Conservation (phyloP, 2,888 invertebrate species). For the Morpho deidamia region DNA sequence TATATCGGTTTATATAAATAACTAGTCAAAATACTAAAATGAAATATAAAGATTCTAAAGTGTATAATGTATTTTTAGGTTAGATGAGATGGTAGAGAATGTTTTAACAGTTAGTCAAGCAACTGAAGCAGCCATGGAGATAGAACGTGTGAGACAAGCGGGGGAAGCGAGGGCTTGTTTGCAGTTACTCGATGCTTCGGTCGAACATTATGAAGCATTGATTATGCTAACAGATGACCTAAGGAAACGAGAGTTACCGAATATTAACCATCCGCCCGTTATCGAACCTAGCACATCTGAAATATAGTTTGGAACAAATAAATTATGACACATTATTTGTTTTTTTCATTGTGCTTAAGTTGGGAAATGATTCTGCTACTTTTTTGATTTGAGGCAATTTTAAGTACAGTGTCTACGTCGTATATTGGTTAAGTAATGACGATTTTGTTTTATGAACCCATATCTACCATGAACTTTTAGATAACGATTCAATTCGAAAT, state of each 20-base stretch:
- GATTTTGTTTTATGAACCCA: too few relatives aligned
- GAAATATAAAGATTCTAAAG: too few relatives aligned
- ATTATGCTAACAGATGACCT: conserved; percentile 55
- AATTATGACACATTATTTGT: not conserved
- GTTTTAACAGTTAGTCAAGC: conserved; percentile 50
- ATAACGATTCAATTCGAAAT: too few relatives aligned
- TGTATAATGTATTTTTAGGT: conserved; percentile 29
- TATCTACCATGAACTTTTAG: too few relatives aligned
- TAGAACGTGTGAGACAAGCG: conserved; percentile 48
- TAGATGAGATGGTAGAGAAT: conserved; percentile 61
- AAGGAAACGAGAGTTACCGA: conserved; percentile 34
- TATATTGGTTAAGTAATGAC: too few relatives aligned
- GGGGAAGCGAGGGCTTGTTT: conserved; percentile 50
- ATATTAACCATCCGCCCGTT: conserved; percentile 45
- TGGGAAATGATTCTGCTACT: too few relatives aligned
- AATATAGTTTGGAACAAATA: conserved; percentile 1
- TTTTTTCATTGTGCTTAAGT: too few relatives aligned
- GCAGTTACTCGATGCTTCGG: conserved; percentile 53
- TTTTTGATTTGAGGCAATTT: too few relatives aligned
- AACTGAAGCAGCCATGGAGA: conserved; percentile 48
- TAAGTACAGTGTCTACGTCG: too few relatives aligned
- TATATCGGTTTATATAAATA: too few relatives aligned
- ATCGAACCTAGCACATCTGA: conserved; percentile 44
- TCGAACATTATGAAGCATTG: conserved; percentile 62
- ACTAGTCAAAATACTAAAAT: too few relatives aligned